Evolutionary conservation across 1,140 invertebrate species (phyloP).

Genomic region (Atta texana): DNA sequence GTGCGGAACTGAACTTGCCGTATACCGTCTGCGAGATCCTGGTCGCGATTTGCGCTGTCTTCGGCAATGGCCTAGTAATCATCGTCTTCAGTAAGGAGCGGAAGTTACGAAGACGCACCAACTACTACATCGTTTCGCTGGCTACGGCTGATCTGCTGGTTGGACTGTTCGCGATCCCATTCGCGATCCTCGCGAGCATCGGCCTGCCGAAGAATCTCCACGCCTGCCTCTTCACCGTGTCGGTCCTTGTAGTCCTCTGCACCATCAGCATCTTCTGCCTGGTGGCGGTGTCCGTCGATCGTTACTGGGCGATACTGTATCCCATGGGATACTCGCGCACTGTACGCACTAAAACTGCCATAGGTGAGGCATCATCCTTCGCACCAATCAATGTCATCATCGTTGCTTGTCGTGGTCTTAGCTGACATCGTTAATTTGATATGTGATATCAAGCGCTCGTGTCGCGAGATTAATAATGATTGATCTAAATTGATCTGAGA

Average conservation of each 20-base stretch:
- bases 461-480: conserved; percentile 9
- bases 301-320: conserved; percentile 96
- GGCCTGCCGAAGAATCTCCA: conserved; percentile 92
- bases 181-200: conserved; percentile 92
- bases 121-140: conserved; percentile 96
- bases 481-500: neutral
- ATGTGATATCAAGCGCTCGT: neutral
- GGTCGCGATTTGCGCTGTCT: conserved; percentile 92
- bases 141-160: conserved; percentile 94
- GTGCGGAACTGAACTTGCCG: conserved; percentile 87
- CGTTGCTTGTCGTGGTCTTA: neutral
- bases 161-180: conserved; percentile 93
- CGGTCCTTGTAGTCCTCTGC: conserved; percentile 94
- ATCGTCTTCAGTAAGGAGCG: conserved; percentile 93
- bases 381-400: neutral
- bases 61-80: conserved; percentile 95
- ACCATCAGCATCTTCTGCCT: conserved; percentile 97
- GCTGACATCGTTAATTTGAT: conserved; percentile 35
- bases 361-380: conserved; percentile 88
- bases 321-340: conserved; percentile 96
- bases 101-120: conserved; percentile 92
- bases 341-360: conserved; percentile 93
- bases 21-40: conserved; percentile 92
- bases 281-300: conserved; percentile 95
- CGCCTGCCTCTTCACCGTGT: conserved; percentile 95